Evolutionary conservation across 2,797 vertebrate genomes (phyloP), one percentile per base, ranked within the genome.

Genomic region (Carapus acus): DNA sequence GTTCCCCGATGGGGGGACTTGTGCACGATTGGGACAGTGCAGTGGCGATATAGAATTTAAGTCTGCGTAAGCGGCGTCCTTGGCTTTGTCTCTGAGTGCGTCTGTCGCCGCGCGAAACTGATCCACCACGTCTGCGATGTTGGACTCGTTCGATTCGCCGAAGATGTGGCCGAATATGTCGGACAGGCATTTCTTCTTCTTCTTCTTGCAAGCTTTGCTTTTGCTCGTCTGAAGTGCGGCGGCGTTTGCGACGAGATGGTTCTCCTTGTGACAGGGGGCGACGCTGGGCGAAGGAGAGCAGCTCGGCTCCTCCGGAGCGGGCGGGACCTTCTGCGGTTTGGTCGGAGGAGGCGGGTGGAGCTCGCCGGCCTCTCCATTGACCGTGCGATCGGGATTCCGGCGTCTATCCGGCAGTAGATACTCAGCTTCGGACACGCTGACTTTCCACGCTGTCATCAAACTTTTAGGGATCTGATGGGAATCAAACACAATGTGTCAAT

Each of bases 401-500:
- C 49, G 81, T 53, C 15, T 73, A 58, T 80, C 71, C 0, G 90
- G 85, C 71, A 94, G 86, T 61, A 90, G 85, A 58, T 86, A 84
- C 80, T 95, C 92, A 2, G 94, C 93, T 79, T 94, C 92, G 45
- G 85, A 62, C 71, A 99, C 92, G 40, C 95, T 92, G 69, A 89
- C 84, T 85, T 93, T 90, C 96, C 96, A 99, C 18, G 91, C 87
- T 54, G 90, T 89, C 84, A 91, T 73, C 70, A 97, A 90, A 73
- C 89, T 92, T 69, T 94, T 92, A 62, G 94, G 94, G 87, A 98
- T 91, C 96, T 98, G 70, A 72, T 46, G 81, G 62, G n/a, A 52
- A 54, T 60, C 8, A 59, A 48, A 23, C 6, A 60, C 7, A 17
- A 15, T 24, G 23, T 27, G 19, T 37, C 9, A 49, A 18, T 24